Evolutionary conservation across 2,888 invertebrate genomes (phyloP).

Genomic region (Stenotaenia linearis): DNA sequence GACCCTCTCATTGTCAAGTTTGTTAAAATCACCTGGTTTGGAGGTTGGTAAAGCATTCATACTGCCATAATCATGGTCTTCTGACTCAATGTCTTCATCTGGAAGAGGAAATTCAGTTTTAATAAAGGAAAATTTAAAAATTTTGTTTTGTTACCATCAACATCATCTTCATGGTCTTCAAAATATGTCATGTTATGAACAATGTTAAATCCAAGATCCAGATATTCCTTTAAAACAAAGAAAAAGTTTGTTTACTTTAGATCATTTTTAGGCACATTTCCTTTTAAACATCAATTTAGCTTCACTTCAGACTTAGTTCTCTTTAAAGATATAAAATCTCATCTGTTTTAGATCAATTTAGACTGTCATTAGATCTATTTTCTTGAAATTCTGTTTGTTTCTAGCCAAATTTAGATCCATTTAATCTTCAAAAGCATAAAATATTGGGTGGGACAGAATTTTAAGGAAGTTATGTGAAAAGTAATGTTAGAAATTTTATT

Average conservation of each 20-base stretch:
- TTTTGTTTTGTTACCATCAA: constrained; percentile 40
- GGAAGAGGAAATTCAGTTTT: neutral
- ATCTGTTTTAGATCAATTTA: no score
- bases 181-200: constrained; percentile 64
- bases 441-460: no score
- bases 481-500: no score
- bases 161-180: constrained; percentile 34
- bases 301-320: no score
- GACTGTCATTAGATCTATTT: no score
- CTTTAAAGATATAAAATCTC: no score
- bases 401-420: no score
- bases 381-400: no score
- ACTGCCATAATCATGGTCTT: neutral
- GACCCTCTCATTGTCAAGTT: neutral
- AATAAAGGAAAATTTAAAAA: neutral
- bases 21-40: neutral
- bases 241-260: neutral
- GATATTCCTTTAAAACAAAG: constrained; percentile 53
- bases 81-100: neutral
- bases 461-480: no score
- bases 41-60: neutral
- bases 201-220: constrained; percentile 59
- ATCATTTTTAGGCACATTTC: no score
- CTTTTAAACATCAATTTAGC: neutral
- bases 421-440: no score